Conservation (phyloP, 1,140 invertebrate species). For the Planococcus citri region DNA sequence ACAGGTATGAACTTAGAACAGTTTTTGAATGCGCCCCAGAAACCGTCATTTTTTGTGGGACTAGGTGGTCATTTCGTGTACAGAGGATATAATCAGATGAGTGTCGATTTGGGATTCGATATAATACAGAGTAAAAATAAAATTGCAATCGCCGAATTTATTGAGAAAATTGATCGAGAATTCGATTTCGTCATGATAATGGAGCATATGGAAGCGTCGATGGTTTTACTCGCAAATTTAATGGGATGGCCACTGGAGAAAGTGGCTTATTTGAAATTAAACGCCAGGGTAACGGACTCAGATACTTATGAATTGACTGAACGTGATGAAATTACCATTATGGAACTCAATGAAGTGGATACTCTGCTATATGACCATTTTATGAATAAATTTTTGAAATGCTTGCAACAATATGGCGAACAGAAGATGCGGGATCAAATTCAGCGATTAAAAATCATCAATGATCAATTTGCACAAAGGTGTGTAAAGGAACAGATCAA, state of each 20-base stretch:
- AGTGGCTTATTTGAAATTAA: constrained; percentile 35
- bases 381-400: constrained; percentile 29
- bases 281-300: constrained; percentile 25
- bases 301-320: constrained; percentile 22
- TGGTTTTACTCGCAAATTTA: constrained; percentile 40
- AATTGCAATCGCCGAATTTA: constrained; percentile 25
- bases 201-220: constrained; percentile 41
- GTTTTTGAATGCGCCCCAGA: neutral
- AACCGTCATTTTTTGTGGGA: no score
- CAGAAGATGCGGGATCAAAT: constrained; percentile 30
- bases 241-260: constrained; percentile 38
- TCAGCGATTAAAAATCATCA: constrained; percentile 26
- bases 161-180: constrained; percentile 32
- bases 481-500: no score
- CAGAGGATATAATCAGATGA: constrained; percentile 37
- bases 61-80: no score
- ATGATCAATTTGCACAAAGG: constrained; percentile 23
- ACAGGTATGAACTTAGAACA: no score
- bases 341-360: constrained; percentile 31
- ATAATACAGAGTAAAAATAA: constrained; percentile 27
- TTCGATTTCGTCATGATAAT: constrained; percentile 41
- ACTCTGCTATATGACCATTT: constrained; percentile 33
- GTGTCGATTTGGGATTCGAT: constrained; percentile 34
- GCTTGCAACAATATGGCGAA: constrained; percentile 30
- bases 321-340: constrained; percentile 23